phyloP scores from a whole-genome alignment of 2,797 vertebrate genomes.

The Apodemus agrarius region DNA sequence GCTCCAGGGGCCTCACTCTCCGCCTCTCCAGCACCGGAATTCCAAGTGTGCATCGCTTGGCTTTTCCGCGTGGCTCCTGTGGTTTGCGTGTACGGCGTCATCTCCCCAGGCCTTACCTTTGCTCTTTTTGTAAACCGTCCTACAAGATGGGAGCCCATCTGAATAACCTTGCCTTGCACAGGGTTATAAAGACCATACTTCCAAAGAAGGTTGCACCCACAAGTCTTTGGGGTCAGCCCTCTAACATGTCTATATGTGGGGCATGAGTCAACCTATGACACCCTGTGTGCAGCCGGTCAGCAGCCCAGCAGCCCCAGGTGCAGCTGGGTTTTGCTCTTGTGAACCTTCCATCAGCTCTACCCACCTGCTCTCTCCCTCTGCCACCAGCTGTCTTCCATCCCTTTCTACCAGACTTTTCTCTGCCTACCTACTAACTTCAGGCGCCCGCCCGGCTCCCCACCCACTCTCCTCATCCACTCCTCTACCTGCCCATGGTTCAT shows the following conservation, averaged over 20 bases:
- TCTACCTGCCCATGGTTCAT: not conserved
- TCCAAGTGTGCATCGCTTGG: not conserved
- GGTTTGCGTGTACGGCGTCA: not conserved
- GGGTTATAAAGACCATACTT: not conserved
- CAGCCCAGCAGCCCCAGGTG: fast-evolving
- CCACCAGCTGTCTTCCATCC: too few species aligned
- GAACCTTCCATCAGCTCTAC: fast-evolving
- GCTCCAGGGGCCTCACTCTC: not conserved
- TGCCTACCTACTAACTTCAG: not conserved
- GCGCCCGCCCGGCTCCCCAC: not conserved
- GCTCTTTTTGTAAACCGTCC: fast-evolving
- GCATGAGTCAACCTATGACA: not conserved
- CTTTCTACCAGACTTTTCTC: too few species aligned
- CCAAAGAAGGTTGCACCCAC: not conserved
- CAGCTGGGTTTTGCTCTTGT: not conserved
- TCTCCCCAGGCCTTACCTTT: not conserved
- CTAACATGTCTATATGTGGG: not conserved
- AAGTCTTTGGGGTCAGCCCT: too few species aligned
- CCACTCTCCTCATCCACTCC: too few species aligned
- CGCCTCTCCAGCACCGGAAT: not conserved
- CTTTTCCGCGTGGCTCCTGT: not conserved
- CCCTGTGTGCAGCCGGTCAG: not conserved
- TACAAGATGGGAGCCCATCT: fast-evolving
- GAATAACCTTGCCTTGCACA: fast-evolving
- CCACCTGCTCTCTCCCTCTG: not conserved